Evolutionary conservation across 2,888 invertebrate species (phyloP), one percentile per base, ranked within the genome.

Genomic region (Diogma glabrata): DNA sequence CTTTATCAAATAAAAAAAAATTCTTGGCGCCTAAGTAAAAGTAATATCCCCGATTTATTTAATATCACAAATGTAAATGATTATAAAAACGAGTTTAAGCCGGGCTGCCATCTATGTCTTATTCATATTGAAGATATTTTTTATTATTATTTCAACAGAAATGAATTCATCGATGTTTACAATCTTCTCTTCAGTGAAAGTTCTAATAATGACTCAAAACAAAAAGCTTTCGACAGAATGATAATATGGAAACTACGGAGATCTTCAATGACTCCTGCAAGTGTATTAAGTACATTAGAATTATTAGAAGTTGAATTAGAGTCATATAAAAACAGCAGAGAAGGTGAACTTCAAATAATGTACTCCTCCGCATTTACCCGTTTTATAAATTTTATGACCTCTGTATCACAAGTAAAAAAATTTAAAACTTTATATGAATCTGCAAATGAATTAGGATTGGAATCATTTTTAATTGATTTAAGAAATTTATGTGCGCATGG

Each of bases 361-460:
- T 70, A 69, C 55, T 61, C 70, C 0, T 63, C 60, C 38, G 64
- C 67, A 4, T 64, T 70, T 24, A 69, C 65, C 0, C 61, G 69
- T 3, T 70, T 70, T 50, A 64, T 66, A 22, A 70, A 70, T 54
- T 69, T 65, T 22, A 70, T 70, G 69, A 69, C 67, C 0, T 69
- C 70, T 2, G 67, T 66, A 7, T 65, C 65, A 58, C 67, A 67
- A 49, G 57, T 58, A 3, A 58, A 62, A 38, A 61, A 59, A 52
- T 62, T 61, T 62, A 60, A 58, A 20, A 63, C 66, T 33, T 70
- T 70, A 69, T 70, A 70, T 43, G 62, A 60, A 1, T 67, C 66
- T 0, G 70, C 69, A 0, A 59, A 58, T 4, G 55, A 66, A 48
- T 56, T 70, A 6, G 67, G 68, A 0, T 52, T 70, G n/a, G 61